Conservation (phyloP, 2,797 vertebrate genomes). For the Zenarchopterus dispar region DNA sequence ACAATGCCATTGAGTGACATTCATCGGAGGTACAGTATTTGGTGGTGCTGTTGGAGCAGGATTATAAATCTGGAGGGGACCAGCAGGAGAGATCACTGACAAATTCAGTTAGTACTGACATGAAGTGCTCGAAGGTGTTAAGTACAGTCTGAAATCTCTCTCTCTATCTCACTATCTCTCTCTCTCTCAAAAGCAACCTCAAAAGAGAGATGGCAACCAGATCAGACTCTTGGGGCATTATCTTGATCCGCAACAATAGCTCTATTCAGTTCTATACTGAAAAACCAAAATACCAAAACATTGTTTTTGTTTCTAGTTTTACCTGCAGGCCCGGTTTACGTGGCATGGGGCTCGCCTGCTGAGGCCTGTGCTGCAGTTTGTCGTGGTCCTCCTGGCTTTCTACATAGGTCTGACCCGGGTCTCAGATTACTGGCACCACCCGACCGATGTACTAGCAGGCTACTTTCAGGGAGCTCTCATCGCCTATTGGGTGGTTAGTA, state of each 20-base stretch:
- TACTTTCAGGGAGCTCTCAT: constrained; percentile 79
- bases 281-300: neutral
- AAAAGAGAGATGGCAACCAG: no score
- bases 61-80: no score
- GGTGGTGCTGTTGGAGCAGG: no score
- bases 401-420: constrained; percentile 79
- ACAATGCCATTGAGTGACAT: no score
- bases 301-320: constrained; percentile 68
- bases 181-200: no score
- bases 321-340: constrained; percentile 75
- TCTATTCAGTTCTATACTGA: no score
- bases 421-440: constrained; percentile 80
- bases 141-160: no score
- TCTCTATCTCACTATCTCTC: no score
- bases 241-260: neutral
- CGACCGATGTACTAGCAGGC: constrained; percentile 71
- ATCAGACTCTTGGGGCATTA: neutral
- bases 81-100: no score
- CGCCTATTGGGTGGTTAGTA: constrained; percentile 84
- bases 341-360: constrained; percentile 76
- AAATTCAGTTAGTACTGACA: no score
- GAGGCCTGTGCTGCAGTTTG: constrained; percentile 73
- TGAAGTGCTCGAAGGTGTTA: no score
- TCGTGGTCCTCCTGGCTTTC: constrained; percentile 76
- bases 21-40: no score